A percentile compares a stretch with the other conserved stretches of the same genome.
Conservation (phyloP, 1,140 invertebrate species). For the Drosophila orena region DNA sequence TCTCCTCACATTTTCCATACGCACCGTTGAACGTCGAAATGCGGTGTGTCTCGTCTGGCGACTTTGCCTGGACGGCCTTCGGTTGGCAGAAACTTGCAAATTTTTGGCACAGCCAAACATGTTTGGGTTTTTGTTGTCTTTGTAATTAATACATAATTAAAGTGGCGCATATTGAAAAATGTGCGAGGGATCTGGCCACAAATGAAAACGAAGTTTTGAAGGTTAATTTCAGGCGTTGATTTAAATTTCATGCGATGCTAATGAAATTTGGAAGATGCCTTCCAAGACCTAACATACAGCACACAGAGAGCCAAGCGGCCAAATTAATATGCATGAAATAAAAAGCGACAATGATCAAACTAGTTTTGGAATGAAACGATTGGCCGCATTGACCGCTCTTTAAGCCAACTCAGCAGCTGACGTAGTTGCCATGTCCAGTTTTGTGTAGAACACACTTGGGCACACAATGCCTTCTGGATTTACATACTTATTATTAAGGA, state of each 20-base stretch:
- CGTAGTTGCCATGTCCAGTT: constrained; percentile 47
- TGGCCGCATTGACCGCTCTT: constrained; percentile 19
- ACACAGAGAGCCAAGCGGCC: neutral
- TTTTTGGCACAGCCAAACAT: constrained; percentile 53
- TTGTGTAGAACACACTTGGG: constrained; percentile 16
- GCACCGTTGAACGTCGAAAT: constrained; percentile 26
- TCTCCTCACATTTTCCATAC: constrained; percentile 21
- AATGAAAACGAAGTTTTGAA: constrained; percentile 56
- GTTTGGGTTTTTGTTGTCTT: constrained; percentile 53
- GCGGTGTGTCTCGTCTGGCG: constrained; percentile 26
- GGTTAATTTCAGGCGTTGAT: constrained; percentile 59
- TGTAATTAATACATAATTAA: constrained; percentile 63
- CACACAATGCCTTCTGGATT: constrained; percentile 16
- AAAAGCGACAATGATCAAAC: constrained; percentile 48
- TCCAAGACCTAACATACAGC: constrained; percentile 21
- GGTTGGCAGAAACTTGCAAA: constrained; percentile 42
- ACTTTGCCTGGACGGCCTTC: constrained; percentile 40
- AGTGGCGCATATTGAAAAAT: constrained; percentile 60
- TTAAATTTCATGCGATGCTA: constrained; percentile 62
- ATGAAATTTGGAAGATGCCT: constrained; percentile 57
- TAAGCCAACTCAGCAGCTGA: constrained; percentile 15
- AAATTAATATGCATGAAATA: constrained; percentile 43
- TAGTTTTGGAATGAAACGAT: constrained; percentile 40
- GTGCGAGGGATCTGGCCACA: constrained; percentile 42
- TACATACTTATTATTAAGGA: constrained; percentile 25